These are phyloP conservation scores for Cosmorhoe ocellata DNA, from an alignment of 2,888 invertebrate species.

Conservation along the genomic window DNA sequence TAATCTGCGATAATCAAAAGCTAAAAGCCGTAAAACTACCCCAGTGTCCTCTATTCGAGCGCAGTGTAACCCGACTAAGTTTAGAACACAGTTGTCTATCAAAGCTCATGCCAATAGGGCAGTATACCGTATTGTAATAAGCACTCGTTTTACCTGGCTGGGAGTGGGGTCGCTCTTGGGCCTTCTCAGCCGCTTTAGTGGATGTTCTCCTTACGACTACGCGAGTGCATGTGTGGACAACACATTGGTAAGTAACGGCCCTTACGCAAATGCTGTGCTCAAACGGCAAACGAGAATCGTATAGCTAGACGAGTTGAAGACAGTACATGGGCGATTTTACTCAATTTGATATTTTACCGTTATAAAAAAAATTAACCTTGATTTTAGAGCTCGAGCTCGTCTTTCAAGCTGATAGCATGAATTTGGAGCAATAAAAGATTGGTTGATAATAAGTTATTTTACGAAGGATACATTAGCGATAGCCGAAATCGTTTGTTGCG, in stretches of 20 bases:
- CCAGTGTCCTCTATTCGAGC: conserved; percentile 52
- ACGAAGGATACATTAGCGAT: too few relatives aligned
- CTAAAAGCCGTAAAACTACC: conserved; percentile 47
- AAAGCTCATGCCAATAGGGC: conserved; percentile 72
- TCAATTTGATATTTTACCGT: too few relatives aligned
- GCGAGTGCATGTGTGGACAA: conserved; percentile 82
- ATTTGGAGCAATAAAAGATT: too few relatives aligned
- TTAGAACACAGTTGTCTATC: conserved; percentile 60
- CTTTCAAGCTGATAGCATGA: too few relatives aligned
- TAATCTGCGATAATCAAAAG: conserved; percentile 41
- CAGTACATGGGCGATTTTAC: too few relatives aligned
- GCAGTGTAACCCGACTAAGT: conserved; percentile 67
- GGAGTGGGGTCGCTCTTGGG: conserved; percentile 82
- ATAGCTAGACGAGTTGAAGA: too few relatives aligned
- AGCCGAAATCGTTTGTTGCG: too few relatives aligned
- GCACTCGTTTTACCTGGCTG: conserved; percentile 82
- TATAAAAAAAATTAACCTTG: too few relatives aligned
- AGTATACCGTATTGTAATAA: conserved; percentile 65
- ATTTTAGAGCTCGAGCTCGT: too few relatives aligned
- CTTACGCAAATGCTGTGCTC: conserved; percentile 54
- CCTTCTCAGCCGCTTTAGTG: conserved; percentile 83
- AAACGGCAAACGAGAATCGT: conserved; percentile 53
- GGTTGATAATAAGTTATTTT: too few relatives aligned
- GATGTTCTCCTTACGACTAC: conserved; percentile 83
- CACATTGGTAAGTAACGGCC: conserved; percentile 76